These are phyloP conservation scores for Aegotheles bennettii DNA, from an alignment of 2,113 vertebrate species.

Conservation along the genomic window DNA sequence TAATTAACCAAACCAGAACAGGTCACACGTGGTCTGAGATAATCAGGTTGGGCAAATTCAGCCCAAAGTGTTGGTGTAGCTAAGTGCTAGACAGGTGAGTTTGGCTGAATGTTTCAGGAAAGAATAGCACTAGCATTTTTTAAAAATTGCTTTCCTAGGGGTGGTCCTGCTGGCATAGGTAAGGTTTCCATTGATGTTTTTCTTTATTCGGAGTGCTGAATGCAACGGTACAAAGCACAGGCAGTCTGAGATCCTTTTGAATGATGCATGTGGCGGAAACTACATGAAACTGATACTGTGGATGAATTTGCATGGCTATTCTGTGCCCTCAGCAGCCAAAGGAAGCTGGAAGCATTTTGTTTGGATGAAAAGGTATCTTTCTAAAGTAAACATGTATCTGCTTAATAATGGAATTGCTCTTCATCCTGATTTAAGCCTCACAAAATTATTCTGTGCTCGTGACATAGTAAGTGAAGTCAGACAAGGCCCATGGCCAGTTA, in stretches of 20 bases:
- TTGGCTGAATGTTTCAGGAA: background rate
- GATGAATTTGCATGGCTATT: conserved; percentile 31
- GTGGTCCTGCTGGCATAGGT: background rate
- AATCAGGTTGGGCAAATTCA: background rate
- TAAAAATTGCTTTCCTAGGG: background rate
- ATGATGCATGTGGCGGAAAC: conserved; percentile 72
- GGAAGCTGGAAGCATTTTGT: conserved; percentile 15
- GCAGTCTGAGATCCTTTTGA: conserved; percentile 65
- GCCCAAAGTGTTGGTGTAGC: background rate
- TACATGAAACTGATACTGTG: conserved; percentile 45
- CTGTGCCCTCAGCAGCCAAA: background rate
- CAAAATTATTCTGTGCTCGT: background rate
- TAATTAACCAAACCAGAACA: background rate
- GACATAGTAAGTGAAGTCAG: background rate
- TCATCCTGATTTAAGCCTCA: background rate
- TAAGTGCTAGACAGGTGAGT: background rate
- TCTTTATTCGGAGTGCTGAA: conserved; percentile 43
- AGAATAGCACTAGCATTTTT: background rate
- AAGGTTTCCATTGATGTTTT: conserved; percentile 21
- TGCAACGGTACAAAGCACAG: background rate
- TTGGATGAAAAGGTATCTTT: background rate
- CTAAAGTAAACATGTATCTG: background rate
- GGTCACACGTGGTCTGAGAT: background rate
- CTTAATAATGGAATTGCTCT: background rate
- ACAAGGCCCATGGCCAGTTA: background rate